Evolutionary conservation across 1,140 invertebrate species (phyloP).

Genomic region (Oryzaephilus surinamensis): DNA sequence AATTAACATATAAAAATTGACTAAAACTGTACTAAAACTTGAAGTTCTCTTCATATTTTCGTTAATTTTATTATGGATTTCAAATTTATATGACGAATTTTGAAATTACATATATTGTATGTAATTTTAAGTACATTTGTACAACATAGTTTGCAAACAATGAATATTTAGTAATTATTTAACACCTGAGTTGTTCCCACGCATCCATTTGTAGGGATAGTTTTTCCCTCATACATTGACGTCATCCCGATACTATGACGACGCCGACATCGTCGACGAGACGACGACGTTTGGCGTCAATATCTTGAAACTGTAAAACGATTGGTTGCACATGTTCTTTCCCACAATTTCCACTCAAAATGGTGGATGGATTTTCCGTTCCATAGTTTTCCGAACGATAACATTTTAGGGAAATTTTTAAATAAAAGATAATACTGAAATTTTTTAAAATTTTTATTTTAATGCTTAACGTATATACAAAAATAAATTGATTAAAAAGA

Average conservation of each 20-base stretch:
- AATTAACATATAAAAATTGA: not conserved
- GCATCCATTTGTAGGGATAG: slow-evolving; percentile 6
- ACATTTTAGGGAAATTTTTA: slow-evolving; percentile 5
- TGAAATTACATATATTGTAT: slow-evolving; percentile 4
- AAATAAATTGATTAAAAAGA: not conserved
- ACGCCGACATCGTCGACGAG: too few relatives aligned
- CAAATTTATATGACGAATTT: slow-evolving; percentile 7
- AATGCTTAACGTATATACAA: not conserved
- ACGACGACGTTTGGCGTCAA: slow-evolving; percentile 10
- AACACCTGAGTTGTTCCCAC: slow-evolving; percentile 8
- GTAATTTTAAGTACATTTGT: too few relatives aligned
- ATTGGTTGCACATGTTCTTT: slow-evolving; percentile 17
- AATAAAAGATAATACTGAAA: not conserved
- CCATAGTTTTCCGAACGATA: not conserved
- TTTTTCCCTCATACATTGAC: too few relatives aligned
- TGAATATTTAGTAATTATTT: too few relatives aligned
- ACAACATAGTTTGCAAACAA: too few relatives aligned
- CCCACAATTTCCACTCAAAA: slow-evolving; percentile 14
- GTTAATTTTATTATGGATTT: slow-evolving; percentile 5
- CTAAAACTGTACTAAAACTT: not conserved
- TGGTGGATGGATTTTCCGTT: slow-evolving; percentile 8
- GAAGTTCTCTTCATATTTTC: not conserved
- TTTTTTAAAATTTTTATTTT: not conserved
- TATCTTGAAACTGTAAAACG: slow-evolving; percentile 7
- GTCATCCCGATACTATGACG: too few relatives aligned